Percentiles rank a stretch among this genome's conserved stretches.
Evolutionary conservation across 2,797 vertebrate species (phyloP).

Genomic region (Phylloscopus collybita): DNA sequence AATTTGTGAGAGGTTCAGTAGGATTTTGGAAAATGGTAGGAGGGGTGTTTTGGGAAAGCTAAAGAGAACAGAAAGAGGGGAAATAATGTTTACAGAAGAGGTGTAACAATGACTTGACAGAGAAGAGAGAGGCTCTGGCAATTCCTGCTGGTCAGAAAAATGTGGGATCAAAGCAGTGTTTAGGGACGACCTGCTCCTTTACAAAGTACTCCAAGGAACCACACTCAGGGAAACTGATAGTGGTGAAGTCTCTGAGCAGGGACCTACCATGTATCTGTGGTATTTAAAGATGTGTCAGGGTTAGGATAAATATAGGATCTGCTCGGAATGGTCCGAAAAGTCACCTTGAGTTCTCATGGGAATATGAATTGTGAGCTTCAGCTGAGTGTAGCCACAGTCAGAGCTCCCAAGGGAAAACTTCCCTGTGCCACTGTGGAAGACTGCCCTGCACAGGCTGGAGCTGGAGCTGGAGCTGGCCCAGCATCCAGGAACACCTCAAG

Average conservation of each 20-base stretch:
- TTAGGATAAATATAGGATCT: slow-evolving; percentile 21
- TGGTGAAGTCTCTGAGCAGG: neutral
- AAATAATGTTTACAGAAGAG: neutral
- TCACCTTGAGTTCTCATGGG: neutral
- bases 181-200: slow-evolving; percentile 9
- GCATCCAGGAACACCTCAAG: neutral
- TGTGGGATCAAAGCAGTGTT: neutral
- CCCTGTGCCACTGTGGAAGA: fast-evolving
- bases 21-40: neutral
- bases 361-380: neutral
- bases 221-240: neutral
- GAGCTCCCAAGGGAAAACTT: neutral
- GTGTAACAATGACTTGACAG: neutral
- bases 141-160: neutral
- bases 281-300: slow-evolving; percentile 43
- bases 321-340: fast-evolving
- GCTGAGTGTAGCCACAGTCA: neutral
- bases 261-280: neutral
- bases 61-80: neutral
- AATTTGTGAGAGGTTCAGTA: neutral
- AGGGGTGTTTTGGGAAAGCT: neutral
- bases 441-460: fast-evolving
- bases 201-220: neutral
- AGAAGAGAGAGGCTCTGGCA: neutral
- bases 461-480: neutral